These are phyloP conservation scores for Apis florea DNA, from an alignment of 1,140 invertebrate species.

Conservation along the genomic window DNA sequence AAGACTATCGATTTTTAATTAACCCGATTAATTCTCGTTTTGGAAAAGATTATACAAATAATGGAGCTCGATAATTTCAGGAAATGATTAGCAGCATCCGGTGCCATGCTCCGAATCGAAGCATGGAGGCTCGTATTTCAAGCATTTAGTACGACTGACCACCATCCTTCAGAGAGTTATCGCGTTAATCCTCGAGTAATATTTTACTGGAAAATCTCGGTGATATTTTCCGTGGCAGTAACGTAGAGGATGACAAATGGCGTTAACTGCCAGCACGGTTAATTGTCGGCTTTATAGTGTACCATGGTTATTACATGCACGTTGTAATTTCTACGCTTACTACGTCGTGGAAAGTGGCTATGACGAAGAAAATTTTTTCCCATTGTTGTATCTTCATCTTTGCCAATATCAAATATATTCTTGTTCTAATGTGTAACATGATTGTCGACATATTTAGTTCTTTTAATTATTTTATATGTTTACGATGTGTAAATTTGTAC, in stretches of 20 bases:
- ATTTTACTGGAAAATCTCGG: constrained; percentile 43
- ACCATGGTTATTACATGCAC: constrained; percentile 31
- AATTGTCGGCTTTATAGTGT: constrained; percentile 46
- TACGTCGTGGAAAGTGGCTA: neutral
- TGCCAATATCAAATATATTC: no score
- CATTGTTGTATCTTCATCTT: neutral
- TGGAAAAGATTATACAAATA: no score
- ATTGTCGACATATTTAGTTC: no score
- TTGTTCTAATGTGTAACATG: no score
- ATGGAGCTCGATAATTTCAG: neutral
- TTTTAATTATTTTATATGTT: no score
- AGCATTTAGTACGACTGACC: constrained; percentile 24
- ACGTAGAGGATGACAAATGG: constrained; percentile 24
- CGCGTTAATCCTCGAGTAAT: constrained; percentile 33
- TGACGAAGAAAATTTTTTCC: neutral
- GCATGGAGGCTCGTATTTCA: constrained; percentile 17
- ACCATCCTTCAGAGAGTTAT: constrained; percentile 19
- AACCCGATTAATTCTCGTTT: no score
- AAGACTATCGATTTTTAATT: no score
- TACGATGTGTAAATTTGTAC: no score
- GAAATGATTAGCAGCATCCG: neutral
- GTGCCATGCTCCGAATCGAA: neutral
- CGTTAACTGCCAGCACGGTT: constrained; percentile 25
- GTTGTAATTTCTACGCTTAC: neutral
- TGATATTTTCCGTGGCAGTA: constrained; percentile 25